Evolutionary conservation across 2,888 invertebrate species (phyloP).

Genomic region (Cheilosia vernalis): DNA sequence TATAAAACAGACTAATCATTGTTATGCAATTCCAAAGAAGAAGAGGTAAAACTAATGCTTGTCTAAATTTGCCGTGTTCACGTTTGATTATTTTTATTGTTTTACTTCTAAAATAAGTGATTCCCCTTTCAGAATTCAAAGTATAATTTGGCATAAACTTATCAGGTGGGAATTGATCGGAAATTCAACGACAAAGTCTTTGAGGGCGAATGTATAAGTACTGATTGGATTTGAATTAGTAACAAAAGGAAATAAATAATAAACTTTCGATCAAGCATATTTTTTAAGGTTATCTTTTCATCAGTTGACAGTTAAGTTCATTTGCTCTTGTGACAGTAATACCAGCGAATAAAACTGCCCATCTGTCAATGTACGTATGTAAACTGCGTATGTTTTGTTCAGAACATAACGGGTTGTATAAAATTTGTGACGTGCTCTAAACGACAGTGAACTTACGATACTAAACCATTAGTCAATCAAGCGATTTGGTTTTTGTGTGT

Average conservation of each 20-base stretch:
- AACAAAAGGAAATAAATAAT: not conserved
- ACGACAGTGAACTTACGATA: not conserved
- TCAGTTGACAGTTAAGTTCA: not conserved
- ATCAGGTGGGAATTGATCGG: not conserved
- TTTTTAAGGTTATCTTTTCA: not conserved
- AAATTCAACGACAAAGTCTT: not conserved
- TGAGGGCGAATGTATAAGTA: not conserved
- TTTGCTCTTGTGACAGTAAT: not conserved
- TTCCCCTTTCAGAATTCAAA: conserved; percentile 1
- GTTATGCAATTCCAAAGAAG: conserved; percentile 4
- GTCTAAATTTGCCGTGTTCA: not conserved
- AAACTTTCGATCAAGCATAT: not conserved
- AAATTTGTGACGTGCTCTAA: not conserved
- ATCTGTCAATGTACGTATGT: not conserved
- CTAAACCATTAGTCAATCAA: not conserved
- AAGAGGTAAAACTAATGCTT: not conserved
- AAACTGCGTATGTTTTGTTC: not conserved
- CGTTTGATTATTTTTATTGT: not conserved
- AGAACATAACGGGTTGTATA: not conserved
- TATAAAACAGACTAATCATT: conserved; percentile 14
- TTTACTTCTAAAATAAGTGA: not conserved
- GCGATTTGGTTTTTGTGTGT: not conserved
- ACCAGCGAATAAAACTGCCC: not conserved
- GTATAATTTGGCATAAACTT: not conserved
- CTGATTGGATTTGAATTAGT: not conserved